Evolutionary conservation across 1,140 invertebrate species (phyloP).

Genomic region (Bombyx mandarina): DNA sequence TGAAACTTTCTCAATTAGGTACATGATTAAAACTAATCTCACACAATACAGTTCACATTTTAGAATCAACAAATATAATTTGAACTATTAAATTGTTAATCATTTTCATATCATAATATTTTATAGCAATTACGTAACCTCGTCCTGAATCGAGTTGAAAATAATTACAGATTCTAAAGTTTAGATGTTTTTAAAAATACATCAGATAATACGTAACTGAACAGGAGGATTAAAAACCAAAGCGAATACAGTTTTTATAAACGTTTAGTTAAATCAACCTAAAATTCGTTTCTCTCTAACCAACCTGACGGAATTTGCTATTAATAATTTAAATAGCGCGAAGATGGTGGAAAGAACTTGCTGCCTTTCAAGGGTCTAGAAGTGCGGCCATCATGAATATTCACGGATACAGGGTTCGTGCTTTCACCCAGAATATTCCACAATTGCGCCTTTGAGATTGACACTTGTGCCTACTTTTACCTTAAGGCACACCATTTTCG

Average conservation of each 20-base stretch:
- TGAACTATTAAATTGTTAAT: no score
- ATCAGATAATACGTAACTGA: no score
- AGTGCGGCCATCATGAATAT: constrained; percentile 32
- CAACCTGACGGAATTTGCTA: constrained; percentile 2
- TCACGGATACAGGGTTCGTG: constrained; percentile 19
- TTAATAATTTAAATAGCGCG: constrained; percentile 18
- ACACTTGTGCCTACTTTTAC: constrained; percentile 11
- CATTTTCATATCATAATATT: no score
- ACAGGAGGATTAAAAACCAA: no score
- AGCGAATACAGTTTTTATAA: background rate
- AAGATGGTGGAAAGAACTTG: constrained; percentile 16
- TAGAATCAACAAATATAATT: no score
- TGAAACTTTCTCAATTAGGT: no score
- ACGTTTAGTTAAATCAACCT: background rate
- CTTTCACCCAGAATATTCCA: constrained; percentile 21
- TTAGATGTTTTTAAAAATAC: no score
- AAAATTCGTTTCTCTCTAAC: no score
- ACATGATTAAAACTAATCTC: no score
- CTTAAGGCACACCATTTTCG: background rate
- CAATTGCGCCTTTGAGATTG: constrained; percentile 14
- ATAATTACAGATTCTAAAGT: background rate
- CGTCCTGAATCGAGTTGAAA: background rate
- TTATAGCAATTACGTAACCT: background rate
- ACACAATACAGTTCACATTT: no score
- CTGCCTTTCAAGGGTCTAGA: constrained; percentile 12